A percentile compares a stretch with the other conserved stretches of the same genome.
phyloP scores from a whole-genome alignment of 1,140 invertebrate species.

The Penaeus indicus region DNA sequence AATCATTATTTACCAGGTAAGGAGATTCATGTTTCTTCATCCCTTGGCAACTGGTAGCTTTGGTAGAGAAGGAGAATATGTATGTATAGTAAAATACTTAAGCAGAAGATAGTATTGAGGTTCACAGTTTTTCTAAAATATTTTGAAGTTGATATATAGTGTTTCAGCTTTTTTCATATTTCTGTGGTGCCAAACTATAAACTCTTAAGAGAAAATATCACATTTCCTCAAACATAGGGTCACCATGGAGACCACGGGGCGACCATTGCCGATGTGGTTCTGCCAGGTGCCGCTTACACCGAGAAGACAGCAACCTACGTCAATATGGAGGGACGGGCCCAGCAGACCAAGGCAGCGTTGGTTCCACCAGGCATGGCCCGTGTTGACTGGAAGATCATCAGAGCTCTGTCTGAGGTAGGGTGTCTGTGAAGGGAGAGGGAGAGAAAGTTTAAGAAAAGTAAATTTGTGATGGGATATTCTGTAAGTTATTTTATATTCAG shows the following conservation, averaged over 20 bases:
- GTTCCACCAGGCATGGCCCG: slow-evolving; percentile 93
- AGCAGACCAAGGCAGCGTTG: slow-evolving; percentile 92
- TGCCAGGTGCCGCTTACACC: slow-evolving; percentile 98
- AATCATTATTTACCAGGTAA: slow-evolving; percentile 92
- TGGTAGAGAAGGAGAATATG: background rate
- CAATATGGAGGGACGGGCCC: slow-evolving; percentile 97
- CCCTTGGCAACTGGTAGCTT: background rate
- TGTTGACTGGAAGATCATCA: slow-evolving; percentile 98
- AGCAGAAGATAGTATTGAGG: too few species aligned
- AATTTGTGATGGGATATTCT: too few species aligned
- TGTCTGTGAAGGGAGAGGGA: background rate
- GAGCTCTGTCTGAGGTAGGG: slow-evolving; percentile 84
- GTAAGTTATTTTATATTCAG: too few species aligned
- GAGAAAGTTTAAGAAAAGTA: too few species aligned
- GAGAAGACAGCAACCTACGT: slow-evolving; percentile 98
- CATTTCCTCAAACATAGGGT: slow-evolving; percentile 74
- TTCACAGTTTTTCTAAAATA: too few species aligned
- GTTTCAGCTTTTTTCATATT: background rate
- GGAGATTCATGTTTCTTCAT: slow-evolving; percentile 4
- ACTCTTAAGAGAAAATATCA: background rate
- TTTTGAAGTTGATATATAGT: too few species aligned
- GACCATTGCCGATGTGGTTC: slow-evolving; percentile 89
- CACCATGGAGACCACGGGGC: slow-evolving; percentile 97
- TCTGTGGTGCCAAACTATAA: background rate
- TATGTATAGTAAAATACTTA: too few species aligned